phyloP scores from a whole-genome alignment of 2,797 vertebrate genomes.

The Scomberomorus guttatus region DNA sequence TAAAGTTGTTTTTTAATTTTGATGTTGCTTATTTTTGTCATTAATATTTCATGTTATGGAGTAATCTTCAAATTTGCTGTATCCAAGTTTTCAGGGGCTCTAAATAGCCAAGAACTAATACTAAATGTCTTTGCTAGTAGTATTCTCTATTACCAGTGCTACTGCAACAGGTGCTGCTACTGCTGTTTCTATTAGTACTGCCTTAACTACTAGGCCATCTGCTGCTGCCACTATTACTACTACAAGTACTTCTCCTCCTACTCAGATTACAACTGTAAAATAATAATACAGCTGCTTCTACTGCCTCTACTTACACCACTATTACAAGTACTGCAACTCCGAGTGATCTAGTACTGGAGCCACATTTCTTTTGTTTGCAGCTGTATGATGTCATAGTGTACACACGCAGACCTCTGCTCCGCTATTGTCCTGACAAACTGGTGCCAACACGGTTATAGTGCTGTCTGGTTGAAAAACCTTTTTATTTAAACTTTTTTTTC shows the following conservation, averaged over 20 bases:
- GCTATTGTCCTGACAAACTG: constrained; percentile 16
- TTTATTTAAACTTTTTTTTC: background rate
- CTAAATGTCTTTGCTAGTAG: constrained; percentile 7
- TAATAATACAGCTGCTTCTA: background rate
- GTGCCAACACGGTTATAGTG: constrained; percentile 10
- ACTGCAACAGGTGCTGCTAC: constrained; percentile 23
- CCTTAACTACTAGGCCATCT: constrained; percentile 24
- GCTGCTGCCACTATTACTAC: constrained; percentile 41
- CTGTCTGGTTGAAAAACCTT: constrained; percentile 32
- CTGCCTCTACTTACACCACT: background rate
- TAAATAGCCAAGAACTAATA: constrained; percentile 19
- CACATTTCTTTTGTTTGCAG: constrained; percentile 46
- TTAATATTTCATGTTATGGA: no score
- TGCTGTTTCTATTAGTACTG: constrained; percentile 17
- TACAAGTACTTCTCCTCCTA: constrained; percentile 23
- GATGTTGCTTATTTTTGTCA: no score
- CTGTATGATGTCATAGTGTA: constrained; percentile 18
- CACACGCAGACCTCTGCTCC: constrained; percentile 21
- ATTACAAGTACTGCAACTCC: background rate
- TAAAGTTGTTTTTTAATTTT: no score
- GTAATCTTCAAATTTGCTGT: no score
- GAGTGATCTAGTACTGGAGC: background rate
- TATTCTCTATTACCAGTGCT: background rate
- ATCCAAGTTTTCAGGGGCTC: no score
- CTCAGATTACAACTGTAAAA: background rate